Evolutionary conservation across 2,113 vertebrate species (phyloP), one percentile per base, ranked within the genome.

Genomic region (Catagonus wagneri): DNA sequence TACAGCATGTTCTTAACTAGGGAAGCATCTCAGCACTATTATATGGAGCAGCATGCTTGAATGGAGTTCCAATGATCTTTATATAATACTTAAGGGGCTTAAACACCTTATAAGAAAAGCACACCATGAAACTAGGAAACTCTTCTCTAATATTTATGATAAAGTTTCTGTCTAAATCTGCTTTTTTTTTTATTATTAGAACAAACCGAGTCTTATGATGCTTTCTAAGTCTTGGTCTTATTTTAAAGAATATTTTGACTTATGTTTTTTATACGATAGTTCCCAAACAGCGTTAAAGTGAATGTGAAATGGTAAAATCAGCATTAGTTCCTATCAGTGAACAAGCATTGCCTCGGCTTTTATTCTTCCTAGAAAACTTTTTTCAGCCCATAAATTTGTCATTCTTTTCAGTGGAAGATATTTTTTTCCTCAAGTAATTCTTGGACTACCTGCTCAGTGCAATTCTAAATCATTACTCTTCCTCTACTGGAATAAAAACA

Each of bases 81-180:
- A 9, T 25, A 36, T 22, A 86, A 39, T 4, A 16, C 7, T 72
- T 89, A 81, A 68, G 25, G 39, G 54, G 78, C 34, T 52, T 84
- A 65, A 86, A 68, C 52, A 27, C 6, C 60, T 61, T 32, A 50
- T 56, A 78, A 95, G 50, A 96, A 95, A 92, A 93, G 3, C 75
- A 23, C 4, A 44, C 25, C 56, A 68, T 80, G 34, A 34, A 92
- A 68, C 10, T 61, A 76, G 54, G 15, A 11, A 9, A 22, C 0
- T 75, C 7, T 34, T 93, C 29, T 89, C 63, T 95, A 61, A 6
- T 36, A 34, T 90, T 94, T 85, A 89, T 83, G 56, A 72, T 0
- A 84, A 25, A 20, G 29, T 83, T 95, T 91, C 12, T 86, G 25
- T 89, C 27, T 50, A 84, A 50, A 75, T 88, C 13, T 96, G 14